These are phyloP conservation scores for Talpa occidentalis DNA, from an alignment of 2,113 vertebrate species.

Conservation along the genomic window DNA sequence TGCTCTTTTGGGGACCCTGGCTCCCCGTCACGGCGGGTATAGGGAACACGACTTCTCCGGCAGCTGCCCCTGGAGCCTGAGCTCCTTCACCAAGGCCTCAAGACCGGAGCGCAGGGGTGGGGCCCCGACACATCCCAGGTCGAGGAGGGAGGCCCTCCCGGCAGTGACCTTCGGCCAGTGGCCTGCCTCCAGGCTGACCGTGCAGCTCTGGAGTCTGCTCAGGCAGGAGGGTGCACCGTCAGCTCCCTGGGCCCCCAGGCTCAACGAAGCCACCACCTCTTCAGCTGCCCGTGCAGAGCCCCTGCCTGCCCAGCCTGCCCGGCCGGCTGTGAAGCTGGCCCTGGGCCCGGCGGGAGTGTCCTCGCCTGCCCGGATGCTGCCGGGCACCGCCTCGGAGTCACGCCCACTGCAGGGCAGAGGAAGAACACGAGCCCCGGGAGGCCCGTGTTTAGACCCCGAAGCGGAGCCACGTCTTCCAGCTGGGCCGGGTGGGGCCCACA, in stretches of 20 bases:
- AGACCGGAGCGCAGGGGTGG: background rate
- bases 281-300: no score
- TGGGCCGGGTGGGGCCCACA: background rate
- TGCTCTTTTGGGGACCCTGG: background rate
- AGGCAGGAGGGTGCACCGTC: no score
- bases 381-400: background rate
- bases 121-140: rapidly evolving
- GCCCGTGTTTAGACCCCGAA: background rate
- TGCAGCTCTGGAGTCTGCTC: background rate
- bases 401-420: background rate
- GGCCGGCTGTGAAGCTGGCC: no score
- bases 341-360: no score
- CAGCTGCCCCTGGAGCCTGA: background rate
- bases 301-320: no score
- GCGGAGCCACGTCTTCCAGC: rapidly evolving
- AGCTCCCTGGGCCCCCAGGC: no score
- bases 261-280: no score
- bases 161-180: background rate
- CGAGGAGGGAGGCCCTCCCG: background rate
- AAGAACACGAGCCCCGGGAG: background rate
- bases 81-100: background rate
- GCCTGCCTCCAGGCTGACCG: background rate
- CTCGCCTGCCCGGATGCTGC: background rate
- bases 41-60: background rate
- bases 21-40: background rate